Conservation (phyloP, 2,888 invertebrate species). For the Phrixothrix hirtus region DNA sequence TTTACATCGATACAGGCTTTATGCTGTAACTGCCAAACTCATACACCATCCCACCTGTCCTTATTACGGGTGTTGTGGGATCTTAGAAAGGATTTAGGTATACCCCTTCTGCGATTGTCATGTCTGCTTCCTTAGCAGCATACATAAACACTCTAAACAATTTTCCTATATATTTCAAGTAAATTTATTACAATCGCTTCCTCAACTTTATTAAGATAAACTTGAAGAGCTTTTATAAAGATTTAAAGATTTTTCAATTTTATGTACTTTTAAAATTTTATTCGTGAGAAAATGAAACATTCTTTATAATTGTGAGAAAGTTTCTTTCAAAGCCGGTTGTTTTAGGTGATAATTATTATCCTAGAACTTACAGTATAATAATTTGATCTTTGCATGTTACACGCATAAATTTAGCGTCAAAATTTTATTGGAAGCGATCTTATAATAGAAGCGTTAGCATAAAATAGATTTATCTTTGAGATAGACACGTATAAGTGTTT, state of each 20-base stretch:
- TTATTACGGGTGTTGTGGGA: slow-evolving; percentile 21
- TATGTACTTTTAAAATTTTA: too few relatives aligned
- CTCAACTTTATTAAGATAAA: too few relatives aligned
- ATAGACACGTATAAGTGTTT: background rate
- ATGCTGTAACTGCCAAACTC: slow-evolving; percentile 37
- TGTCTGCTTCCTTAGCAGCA: background rate
- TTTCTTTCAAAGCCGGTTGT: slow-evolving; percentile 23
- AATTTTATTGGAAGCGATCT: slow-evolving; percentile 1
- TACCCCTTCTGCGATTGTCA: slow-evolving; percentile 15
- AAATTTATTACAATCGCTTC: too few relatives aligned
- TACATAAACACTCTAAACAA: too few relatives aligned
- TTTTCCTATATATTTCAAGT: background rate
- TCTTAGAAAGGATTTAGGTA: slow-evolving; percentile 11
- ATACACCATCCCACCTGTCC: slow-evolving; percentile 38
- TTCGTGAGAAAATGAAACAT: background rate
- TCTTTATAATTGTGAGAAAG: background rate
- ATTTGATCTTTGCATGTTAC: slow-evolving; percentile 26
- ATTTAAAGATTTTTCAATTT: too few relatives aligned
- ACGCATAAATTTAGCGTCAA: slow-evolving; percentile 16
- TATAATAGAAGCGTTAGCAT: background rate
- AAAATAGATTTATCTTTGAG: background rate
- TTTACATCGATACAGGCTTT: slow-evolving; percentile 40
- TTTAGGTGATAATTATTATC: slow-evolving; percentile 31
- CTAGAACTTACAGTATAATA: slow-evolving; percentile 15
- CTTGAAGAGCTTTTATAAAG: too few relatives aligned